Conservation (phyloP, 2,113 vertebrate genomes). For the Nerophis ophidion region DNA sequence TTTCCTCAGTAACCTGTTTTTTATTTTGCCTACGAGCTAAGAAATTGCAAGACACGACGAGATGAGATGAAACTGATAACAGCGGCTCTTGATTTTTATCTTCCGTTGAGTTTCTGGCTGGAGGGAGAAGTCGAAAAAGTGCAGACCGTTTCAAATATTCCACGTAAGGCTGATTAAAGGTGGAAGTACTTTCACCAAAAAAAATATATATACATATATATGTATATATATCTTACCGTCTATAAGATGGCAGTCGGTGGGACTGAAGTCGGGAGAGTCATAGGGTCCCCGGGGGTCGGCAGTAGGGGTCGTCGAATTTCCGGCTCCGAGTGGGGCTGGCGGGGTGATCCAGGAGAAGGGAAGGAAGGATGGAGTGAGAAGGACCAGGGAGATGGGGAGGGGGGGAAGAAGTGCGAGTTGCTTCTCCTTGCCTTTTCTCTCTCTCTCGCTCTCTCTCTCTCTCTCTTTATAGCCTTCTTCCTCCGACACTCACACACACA, state of each 20-base stretch:
- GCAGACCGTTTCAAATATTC: not conserved
- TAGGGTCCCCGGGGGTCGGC: constrained; percentile 71
- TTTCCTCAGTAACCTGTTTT: constrained; percentile 14
- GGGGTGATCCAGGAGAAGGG: constrained; percentile 60
- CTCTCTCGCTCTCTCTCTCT: constrained; percentile 48
- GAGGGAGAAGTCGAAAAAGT: constrained; percentile 45
- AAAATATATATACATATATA: no score
- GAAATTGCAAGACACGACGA: constrained; percentile 26
- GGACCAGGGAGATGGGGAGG: constrained; percentile 74
- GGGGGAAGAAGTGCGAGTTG: constrained; percentile 67
- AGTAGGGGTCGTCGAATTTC: constrained; percentile 42
- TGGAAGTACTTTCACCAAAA: constrained; percentile 31
- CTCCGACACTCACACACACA: constrained; percentile 55
- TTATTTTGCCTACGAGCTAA: constrained; percentile 28
- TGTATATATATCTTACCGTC: constrained; percentile 75
- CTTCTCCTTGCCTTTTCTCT: constrained; percentile 61
- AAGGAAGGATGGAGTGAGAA: constrained; percentile 73
- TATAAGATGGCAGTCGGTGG: constrained; percentile 38
- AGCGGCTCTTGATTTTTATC: no score
- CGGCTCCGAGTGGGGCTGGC: constrained; percentile 44
- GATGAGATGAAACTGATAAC: constrained; percentile 40
- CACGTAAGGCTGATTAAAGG: not conserved
- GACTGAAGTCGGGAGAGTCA: constrained; percentile 75
- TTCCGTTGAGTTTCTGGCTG: constrained; percentile 6
- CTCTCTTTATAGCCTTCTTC: constrained; percentile 11